Evolutionary conservation across 92 coral and sea anemone genomes (phyloP).

Genomic region (Epizoanthus illoricatus): DNA sequence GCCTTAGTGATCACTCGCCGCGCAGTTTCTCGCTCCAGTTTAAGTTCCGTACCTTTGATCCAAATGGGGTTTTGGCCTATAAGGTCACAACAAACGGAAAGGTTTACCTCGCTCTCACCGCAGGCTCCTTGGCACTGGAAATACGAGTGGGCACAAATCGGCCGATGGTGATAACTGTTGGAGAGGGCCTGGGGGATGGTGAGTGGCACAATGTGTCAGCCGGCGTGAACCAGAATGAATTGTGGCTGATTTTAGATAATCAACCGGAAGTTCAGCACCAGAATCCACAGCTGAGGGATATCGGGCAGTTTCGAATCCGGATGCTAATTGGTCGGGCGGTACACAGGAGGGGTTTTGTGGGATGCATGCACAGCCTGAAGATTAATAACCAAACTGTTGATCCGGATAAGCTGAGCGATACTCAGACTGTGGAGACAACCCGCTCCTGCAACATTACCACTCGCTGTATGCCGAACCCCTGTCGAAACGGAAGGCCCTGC

Average conservation of each 20-base stretch:
- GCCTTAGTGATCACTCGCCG: slow-evolving; percentile 53
- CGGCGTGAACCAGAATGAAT: slow-evolving; percentile 60
- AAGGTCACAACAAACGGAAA: slow-evolving; percentile 57
- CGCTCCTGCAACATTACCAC: slow-evolving; percentile 58
- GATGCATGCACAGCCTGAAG: slow-evolving; percentile 74
- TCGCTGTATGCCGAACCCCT: slow-evolving; percentile 83
- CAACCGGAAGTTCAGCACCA: slow-evolving; percentile 78
- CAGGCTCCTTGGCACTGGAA: slow-evolving; percentile 75
- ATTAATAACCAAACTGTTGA: slow-evolving; percentile 60
- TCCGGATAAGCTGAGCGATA: slow-evolving; percentile 37
- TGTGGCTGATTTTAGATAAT: slow-evolving; percentile 72
- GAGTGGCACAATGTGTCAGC: slow-evolving; percentile 90
- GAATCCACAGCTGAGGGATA: slow-evolving; percentile 58
- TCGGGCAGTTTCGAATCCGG: slow-evolving; percentile 65
- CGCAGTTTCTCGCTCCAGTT: slow-evolving; percentile 63
- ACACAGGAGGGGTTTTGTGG: slow-evolving; percentile 81
- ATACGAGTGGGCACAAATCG: slow-evolving; percentile 58
- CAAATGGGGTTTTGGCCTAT: slow-evolving; percentile 73
- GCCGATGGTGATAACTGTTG: slow-evolving; percentile 71
- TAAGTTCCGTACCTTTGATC: slow-evolving; percentile 78
- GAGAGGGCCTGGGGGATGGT: slow-evolving; percentile 81
- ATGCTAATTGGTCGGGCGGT: slow-evolving; percentile 79
- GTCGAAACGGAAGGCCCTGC: slow-evolving; percentile 74
- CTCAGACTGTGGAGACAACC: slow-evolving; percentile 51
- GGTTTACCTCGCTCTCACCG: slow-evolving; percentile 59